Evolutionary conservation across 2,113 vertebrate species (phyloP).

Genomic region (Leptocoma aspasia): DNA sequence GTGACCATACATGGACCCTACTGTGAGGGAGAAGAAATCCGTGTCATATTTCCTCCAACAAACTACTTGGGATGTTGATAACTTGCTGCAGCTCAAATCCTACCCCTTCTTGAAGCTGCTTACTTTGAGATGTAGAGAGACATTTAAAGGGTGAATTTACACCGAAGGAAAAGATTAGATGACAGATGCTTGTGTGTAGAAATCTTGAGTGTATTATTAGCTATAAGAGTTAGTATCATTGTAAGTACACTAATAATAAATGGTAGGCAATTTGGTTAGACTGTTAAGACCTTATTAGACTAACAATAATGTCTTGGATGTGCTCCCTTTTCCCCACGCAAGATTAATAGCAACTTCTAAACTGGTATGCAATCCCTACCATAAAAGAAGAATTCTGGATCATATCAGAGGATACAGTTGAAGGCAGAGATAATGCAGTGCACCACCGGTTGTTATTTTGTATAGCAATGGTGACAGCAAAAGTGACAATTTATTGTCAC

Average conservation of each 20-base stretch:
- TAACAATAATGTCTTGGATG: not conserved
- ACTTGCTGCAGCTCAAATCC: not conserved
- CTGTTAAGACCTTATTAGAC: not conserved
- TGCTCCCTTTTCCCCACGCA: not conserved
- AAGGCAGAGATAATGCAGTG: not conserved
- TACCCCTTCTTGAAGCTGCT: not conserved
- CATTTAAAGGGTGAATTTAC: not conserved
- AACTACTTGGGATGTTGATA: not conserved
- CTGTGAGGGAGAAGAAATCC: not conserved
- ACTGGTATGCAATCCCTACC: not conserved
- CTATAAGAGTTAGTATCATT: not conserved
- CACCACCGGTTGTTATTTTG: not conserved
- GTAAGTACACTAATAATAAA: not conserved
- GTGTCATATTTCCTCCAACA: not conserved
- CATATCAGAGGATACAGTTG: not conserved
- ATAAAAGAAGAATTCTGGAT: not conserved
- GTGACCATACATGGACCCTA: fast-evolving
- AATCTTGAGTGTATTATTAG: not conserved
- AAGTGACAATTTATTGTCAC: not conserved
- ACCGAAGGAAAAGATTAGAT: not conserved
- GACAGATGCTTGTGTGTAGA: not conserved
- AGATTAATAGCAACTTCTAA: not conserved
- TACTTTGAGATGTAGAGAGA: not conserved
- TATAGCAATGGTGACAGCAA: not conserved
- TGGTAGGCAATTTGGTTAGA: not conserved